These are phyloP conservation scores for Thera obeliscata DNA, from an alignment of 2,888 invertebrate species.

Conservation along the genomic window DNA sequence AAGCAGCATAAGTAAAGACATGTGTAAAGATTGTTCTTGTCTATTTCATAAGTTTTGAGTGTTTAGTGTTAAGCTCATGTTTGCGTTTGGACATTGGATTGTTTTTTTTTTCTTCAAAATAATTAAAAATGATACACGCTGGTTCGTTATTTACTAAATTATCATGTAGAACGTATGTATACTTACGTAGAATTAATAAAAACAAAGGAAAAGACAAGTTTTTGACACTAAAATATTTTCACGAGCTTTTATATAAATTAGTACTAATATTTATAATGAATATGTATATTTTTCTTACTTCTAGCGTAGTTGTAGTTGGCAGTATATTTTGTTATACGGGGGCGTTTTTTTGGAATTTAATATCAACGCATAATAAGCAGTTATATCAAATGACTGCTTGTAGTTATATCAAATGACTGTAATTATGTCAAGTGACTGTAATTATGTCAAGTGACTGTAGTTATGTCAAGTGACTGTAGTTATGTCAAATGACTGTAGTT, in stretches of 20 bases:
- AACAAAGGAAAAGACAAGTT: conserved; percentile 80
- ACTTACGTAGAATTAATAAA: conserved; percentile 57
- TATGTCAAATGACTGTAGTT: not conserved
- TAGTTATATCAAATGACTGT: conserved; percentile 1
- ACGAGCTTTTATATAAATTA: conserved; percentile 81
- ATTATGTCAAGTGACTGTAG: not conserved
- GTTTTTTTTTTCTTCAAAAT: conserved; percentile 59
- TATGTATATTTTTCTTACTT: conserved; percentile 82
- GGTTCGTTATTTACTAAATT: conserved; percentile 53
- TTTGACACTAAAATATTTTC: conserved; percentile 73
- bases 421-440: not conserved
- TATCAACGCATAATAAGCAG: not conserved
- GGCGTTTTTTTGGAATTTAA: conserved; percentile 12
- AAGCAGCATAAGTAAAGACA: conserved; percentile 82
- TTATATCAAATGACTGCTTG: not conserved
- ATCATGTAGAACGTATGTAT: conserved; percentile 49
- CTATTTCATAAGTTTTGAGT: conserved; percentile 64
- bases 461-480: not conserved
- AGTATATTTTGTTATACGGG: conserved; percentile 37
- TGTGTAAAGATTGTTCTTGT: conserved; percentile 59
- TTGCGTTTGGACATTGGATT: conserved; percentile 58
- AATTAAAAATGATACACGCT: conserved; percentile 41
- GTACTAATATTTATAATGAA: conserved; percentile 57
- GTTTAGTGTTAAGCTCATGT: conserved; percentile 61
- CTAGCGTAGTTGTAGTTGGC: conserved; percentile 65